A percentile compares a stretch with the other conserved stretches of the same genome.
These are phyloP conservation scores for Thunnus albacares DNA, from an alignment of 2,797 vertebrate species.

Conservation along the genomic window DNA sequence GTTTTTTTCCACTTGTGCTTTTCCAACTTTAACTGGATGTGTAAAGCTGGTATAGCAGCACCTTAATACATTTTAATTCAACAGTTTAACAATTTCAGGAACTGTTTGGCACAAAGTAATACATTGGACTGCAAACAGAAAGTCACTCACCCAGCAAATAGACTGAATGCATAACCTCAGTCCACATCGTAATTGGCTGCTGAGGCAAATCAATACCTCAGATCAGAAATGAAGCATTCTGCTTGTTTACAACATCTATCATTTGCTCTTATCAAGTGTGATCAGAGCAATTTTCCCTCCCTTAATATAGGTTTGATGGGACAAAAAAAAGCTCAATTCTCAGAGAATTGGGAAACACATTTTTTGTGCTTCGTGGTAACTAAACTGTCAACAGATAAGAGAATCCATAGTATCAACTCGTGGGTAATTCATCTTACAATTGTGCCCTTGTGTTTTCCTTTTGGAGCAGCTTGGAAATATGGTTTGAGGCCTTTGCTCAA, in stretches of 20 bases:
- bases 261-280: constrained; percentile 85
- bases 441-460: constrained; percentile 86
- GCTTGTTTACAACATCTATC: constrained; percentile 83
- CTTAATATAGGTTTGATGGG: constrained; percentile 86
- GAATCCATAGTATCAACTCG: constrained; percentile 83
- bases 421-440: constrained; percentile 86
- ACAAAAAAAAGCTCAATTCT: constrained; percentile 86
- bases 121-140: constrained; percentile 21
- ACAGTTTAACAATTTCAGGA: constrained; percentile 15
- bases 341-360: constrained; percentile 87
- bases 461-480: constrained; percentile 91
- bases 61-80: constrained; percentile 33
- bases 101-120: constrained; percentile 16
- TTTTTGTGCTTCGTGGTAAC: constrained; percentile 86
- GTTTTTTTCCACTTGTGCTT: constrained; percentile 40
- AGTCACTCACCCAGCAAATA: constrained; percentile 33
- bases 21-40: not conserved
- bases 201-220: constrained; percentile 73
- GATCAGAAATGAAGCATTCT: constrained; percentile 83
- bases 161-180: constrained; percentile 67
- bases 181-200: constrained; percentile 74
- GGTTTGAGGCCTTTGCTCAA: constrained; percentile 91
- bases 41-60: not conserved
- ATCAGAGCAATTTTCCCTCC: constrained; percentile 83
- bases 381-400: constrained; percentile 89